phyloP scores from a whole-genome alignment of 2,797 vertebrate genomes.

The Diglossa cyanea region DNA sequence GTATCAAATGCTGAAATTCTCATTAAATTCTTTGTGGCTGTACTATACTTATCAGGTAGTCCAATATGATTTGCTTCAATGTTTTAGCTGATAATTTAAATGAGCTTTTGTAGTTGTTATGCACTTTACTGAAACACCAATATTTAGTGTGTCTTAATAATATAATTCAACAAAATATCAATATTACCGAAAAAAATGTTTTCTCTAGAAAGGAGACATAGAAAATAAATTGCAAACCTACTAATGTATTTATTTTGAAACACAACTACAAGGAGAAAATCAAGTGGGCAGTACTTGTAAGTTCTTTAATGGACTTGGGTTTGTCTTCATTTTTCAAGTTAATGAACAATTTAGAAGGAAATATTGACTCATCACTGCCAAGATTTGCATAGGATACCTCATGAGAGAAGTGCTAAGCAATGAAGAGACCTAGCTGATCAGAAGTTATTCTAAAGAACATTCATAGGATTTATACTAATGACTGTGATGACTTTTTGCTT shows the following conservation, averaged over 20 bases:
- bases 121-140: neutral
- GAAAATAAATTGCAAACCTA: neutral
- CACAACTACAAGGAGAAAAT: neutral
- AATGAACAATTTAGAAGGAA: neutral
- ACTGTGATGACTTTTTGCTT: neutral
- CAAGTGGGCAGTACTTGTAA: neutral
- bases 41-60: neutral
- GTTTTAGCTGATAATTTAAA: neutral
- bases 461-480: neutral
- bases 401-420: neutral
- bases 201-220: neutral
- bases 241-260: neutral
- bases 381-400: neutral
- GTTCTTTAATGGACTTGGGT: neutral
- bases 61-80: conserved; percentile 8
- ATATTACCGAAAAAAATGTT: neutral
- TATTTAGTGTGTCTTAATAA: neutral
- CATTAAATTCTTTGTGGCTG: conserved; percentile 16
- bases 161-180: neutral
- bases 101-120: neutral
- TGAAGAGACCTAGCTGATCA: neutral
- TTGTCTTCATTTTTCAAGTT: neutral
- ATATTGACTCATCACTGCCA: neutral
- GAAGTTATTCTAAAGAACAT: neutral
- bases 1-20: neutral